Evolutionary conservation across 2,888 invertebrate genomes (phyloP).

Genomic region (Punctoribates punctum): DNA sequence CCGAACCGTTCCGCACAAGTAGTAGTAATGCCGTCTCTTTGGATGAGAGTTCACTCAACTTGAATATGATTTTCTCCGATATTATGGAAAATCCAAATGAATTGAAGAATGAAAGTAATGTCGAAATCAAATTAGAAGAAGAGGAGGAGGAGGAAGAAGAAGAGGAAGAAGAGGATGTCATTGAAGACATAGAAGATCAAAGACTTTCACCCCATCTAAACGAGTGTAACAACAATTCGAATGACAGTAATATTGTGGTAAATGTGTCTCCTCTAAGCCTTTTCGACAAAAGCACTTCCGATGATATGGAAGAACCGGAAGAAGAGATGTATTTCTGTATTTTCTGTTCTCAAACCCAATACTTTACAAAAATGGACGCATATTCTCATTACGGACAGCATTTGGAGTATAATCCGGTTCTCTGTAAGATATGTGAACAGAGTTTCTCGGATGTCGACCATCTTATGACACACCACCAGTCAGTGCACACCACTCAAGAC

Average conservation of each 20-base stretch:
- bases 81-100: not conserved
- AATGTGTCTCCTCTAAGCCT: conserved; percentile 16
- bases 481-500: not conserved
- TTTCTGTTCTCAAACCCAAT: conserved; percentile 38
- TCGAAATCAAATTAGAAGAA: not conserved
- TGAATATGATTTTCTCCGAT: conserved; percentile 12
- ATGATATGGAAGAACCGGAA: too few relatives aligned
- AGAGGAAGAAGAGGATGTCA: not conserved
- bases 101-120: too few relatives aligned
- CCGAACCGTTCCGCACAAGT: not conserved
- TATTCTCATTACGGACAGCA: conserved; percentile 39
- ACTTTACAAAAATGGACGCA: conserved; percentile 36
- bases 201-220: not conserved
- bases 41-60: not conserved
- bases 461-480: conserved; percentile 34
- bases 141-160: not conserved
- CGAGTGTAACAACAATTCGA: not conserved
- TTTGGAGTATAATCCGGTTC: conserved; percentile 33
- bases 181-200: conserved; percentile 20
- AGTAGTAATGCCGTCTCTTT: not conserved
- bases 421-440: conserved; percentile 31
- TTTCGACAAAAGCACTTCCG: too few relatives aligned
- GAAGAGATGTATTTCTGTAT: conserved; percentile 39
- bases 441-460: conserved; percentile 22
- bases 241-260: conserved; percentile 25